These are phyloP conservation scores for Ellobius talpinus DNA, from an alignment of 2,113 vertebrate species.

Conservation along the genomic window DNA sequence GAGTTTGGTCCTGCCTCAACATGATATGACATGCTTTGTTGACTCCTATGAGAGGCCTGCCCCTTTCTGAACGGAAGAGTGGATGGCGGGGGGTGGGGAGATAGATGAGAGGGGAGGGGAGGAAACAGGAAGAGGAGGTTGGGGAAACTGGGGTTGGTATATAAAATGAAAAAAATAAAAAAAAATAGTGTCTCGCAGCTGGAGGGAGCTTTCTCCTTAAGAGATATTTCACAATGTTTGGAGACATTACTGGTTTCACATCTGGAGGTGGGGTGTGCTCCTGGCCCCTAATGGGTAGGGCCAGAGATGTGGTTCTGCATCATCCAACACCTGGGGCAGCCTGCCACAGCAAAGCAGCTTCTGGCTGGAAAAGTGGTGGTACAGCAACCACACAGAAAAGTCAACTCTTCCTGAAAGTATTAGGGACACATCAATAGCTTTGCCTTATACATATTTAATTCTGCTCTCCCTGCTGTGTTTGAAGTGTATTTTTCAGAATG, in stretches of 20 bases:
- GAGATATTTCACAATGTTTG: neutral
- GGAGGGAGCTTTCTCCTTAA: neutral
- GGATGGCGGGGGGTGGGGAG: too few relatives aligned
- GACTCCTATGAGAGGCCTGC: too few relatives aligned
- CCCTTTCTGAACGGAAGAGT: too few relatives aligned
- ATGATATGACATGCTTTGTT: too few relatives aligned
- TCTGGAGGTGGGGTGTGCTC: neutral
- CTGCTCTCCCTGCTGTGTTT: neutral
- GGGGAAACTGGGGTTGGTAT: too few relatives aligned
- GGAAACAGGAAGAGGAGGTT: too few relatives aligned
- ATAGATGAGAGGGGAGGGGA: too few relatives aligned
- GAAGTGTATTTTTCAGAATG: neutral
- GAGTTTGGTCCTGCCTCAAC: too few relatives aligned
- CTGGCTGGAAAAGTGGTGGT: neutral
- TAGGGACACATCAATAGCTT: neutral
- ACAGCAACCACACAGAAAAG: neutral
- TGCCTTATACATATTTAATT: slow-evolving; percentile 17
- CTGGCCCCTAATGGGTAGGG: neutral
- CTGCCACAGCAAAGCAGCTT: neutral
- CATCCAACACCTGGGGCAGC: neutral
- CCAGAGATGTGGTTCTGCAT: neutral
- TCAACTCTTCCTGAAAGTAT: neutral
- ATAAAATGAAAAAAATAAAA: too few relatives aligned
- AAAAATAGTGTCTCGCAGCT: neutral
- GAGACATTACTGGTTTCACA: neutral